phyloP scores from a whole-genome alignment of 2,113 vertebrate species.

The Anarrhichthys ocellatus region DNA sequence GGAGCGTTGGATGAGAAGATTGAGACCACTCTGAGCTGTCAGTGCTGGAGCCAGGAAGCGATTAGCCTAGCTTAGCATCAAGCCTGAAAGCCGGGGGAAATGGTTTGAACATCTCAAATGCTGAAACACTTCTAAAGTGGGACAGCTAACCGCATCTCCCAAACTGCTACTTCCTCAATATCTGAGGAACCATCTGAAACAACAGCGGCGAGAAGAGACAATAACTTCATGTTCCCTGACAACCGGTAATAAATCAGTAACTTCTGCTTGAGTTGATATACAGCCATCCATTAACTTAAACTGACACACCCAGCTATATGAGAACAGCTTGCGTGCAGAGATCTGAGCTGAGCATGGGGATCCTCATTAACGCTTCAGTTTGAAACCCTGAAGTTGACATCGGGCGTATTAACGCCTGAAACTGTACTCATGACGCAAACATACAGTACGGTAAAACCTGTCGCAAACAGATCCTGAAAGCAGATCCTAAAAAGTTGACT shows the following conservation, averaged over 20 bases:
- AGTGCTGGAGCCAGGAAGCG: not conserved
- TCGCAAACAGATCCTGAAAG: constrained; percentile 1
- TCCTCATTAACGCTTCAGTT: not conserved
- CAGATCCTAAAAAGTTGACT: constrained; percentile 18
- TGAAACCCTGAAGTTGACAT: not conserved
- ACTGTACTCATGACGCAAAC: not conserved
- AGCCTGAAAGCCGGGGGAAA: not conserved
- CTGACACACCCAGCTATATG: constrained; percentile 16
- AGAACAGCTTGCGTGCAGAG: constrained; percentile 13
- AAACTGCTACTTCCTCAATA: constrained; percentile 21
- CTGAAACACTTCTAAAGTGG: not conserved
- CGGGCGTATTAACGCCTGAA: not conserved
- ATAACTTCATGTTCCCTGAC: constrained; percentile 12
- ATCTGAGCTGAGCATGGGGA: not conserved
- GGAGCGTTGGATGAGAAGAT: not conserved
- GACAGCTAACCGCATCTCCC: not conserved
- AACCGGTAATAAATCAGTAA: constrained; percentile 32
- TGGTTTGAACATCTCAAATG: not conserved
- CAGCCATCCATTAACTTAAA: constrained; percentile 24
- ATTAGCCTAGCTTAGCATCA: not conserved
- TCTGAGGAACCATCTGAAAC: not conserved
- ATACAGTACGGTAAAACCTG: not conserved
- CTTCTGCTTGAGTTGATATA: constrained; percentile 25
- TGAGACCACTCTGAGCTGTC: too few relatives aligned
- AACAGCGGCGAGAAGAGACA: not conserved